phyloP scores from a whole-genome alignment of 2,888 invertebrate species.

The Scaeva pyrastri region DNA sequence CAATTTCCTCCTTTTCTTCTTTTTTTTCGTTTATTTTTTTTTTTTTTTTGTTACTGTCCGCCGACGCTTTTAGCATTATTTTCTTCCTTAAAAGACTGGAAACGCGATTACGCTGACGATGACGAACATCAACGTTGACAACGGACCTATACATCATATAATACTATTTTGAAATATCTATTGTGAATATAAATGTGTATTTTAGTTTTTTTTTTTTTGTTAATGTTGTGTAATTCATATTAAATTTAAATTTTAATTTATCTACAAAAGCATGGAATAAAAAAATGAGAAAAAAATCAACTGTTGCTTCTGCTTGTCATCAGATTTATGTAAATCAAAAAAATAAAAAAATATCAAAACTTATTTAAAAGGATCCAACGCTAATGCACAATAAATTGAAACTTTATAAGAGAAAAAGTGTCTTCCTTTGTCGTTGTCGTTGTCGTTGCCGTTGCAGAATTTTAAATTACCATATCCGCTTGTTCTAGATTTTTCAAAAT shows the following conservation, averaged over 20 bases:
- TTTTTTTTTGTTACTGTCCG: not conserved
- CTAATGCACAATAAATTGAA: slow-evolving; percentile 71
- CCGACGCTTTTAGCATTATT: slow-evolving; percentile 77
- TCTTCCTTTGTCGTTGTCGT: not conserved
- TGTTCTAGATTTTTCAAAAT: not conserved
- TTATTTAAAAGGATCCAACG: slow-evolving; percentile 42
- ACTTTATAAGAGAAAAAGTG: slow-evolving; percentile 33
- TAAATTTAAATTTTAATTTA: slow-evolving; percentile 61
- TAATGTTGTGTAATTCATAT: slow-evolving; percentile 26
- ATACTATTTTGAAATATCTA: too few species aligned
- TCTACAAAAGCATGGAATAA: slow-evolving; percentile 51
- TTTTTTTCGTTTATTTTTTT: not conserved
- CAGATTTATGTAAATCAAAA: not conserved
- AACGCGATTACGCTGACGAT: slow-evolving; percentile 23
- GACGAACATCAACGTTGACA: slow-evolving; percentile 1
- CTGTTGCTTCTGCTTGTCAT: slow-evolving; percentile 1
- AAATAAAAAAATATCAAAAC: slow-evolving; percentile 43
- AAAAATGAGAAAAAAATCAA: slow-evolving; percentile 21
- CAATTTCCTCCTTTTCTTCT: slow-evolving; percentile 17
- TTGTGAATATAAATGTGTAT: too few species aligned
- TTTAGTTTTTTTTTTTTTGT: not conserved
- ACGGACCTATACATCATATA: slow-evolving; percentile 4
- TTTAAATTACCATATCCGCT: slow-evolving; percentile 56
- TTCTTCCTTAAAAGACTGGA: slow-evolving; percentile 68
- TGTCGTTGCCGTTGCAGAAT: not conserved